These are phyloP conservation scores for Emydocephalus ijimae DNA, from an alignment of 2,113 vertebrate species.

Conservation along the genomic window DNA sequence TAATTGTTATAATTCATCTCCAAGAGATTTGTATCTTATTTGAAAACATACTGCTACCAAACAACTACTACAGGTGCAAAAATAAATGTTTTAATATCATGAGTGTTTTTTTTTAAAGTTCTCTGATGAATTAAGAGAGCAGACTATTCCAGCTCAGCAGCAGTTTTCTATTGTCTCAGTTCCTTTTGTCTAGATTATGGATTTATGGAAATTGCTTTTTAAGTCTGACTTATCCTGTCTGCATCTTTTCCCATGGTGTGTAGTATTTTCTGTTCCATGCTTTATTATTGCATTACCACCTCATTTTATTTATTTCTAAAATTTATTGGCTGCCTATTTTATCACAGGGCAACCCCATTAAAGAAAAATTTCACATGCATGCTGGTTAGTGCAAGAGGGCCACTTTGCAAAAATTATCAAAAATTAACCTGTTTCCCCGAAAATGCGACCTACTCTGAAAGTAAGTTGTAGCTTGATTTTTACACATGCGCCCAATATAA, in stretches of 20 bases:
- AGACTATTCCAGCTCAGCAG: conserved; percentile 17
- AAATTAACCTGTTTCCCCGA: background rate
- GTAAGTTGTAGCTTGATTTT: no score
- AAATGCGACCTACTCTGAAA: no score
- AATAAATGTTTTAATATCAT: conserved; percentile 11
- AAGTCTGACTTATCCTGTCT: background rate
- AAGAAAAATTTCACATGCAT: background rate
- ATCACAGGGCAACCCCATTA: background rate
- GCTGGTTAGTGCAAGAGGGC: background rate
- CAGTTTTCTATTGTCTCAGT: conserved; percentile 25
- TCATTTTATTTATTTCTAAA: background rate
- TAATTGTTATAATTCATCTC: conserved; percentile 32
- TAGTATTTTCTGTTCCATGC: background rate
- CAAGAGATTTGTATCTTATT: background rate
- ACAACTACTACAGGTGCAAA: conserved; percentile 2
- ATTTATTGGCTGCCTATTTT: background rate
- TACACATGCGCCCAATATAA: no score
- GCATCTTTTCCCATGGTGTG: background rate
- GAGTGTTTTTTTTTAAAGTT: background rate
- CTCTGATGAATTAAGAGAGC: conserved; percentile 15
- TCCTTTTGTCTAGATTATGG: conserved; percentile 28
- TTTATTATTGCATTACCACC: background rate
- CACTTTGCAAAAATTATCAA: background rate
- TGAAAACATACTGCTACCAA: conserved; percentile 24
- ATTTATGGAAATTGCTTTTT: conserved; percentile 10